Base-by-base conservation (phyloP, 1,140 invertebrate genomes). In the Saxidomus purpurata region DNA sequence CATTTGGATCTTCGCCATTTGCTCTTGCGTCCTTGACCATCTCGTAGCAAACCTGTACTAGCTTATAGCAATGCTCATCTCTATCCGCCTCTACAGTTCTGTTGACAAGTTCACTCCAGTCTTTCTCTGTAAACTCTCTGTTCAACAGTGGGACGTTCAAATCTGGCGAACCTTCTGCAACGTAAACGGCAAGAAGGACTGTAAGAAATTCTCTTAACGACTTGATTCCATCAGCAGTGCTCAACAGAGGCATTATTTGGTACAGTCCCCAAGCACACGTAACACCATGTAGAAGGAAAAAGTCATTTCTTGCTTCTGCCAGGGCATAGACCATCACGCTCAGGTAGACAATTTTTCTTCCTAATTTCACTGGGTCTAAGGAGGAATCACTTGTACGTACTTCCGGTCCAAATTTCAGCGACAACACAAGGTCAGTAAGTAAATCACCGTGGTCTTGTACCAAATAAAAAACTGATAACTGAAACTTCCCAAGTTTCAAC, bases 211-310 rank as follows among this genome's bases (percentile, higher is more conserved):
- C 59, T 17, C 76, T 52, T 2, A 80, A 25, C 19, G n/a, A 40
- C 28, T 80, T 80, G 4, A 87, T 17, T 25, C 74, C 76, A 38
- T 87, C 59, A 17, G 67, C 47, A 43, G 61, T 47, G 1, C 74
- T 52, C 17, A 87, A 22, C 40, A 80, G 19, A 3, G 74, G 76
- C 17, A 87, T 80, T 9, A 87, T 80, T 19, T 63, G 25, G 49
- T 80, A 17, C 0, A 87, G 34, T 0, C 31, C 55, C 74, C 76
- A 87, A 36, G 74, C 69, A 69, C 86, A 87, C 19, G 86, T 87
- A 25, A 87, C 76, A 49, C 86, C 86, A 36, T 87, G 86, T 11
- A 87, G 55, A 9, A 87, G 31, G 38, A 87, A 80, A 59, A 87
- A 87, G 40, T 87, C 34, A 43, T 87, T 87, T 47, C 59, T 79